Conservation (phyloP, 1,140 invertebrate genomes). For the Plutomurus gul region DNA sequence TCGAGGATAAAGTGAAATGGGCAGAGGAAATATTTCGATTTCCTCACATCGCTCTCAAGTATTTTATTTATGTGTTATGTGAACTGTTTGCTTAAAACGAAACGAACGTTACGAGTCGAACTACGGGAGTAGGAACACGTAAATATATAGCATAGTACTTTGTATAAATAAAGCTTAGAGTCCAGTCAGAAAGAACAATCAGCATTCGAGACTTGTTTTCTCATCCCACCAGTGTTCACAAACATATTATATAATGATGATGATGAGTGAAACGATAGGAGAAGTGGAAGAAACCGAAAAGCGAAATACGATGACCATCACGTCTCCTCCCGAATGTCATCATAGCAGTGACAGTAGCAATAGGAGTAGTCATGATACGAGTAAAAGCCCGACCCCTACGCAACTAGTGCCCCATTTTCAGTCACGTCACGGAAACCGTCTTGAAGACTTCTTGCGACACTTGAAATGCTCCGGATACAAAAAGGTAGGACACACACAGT, state of each 20-base stretch:
- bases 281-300: background rate
- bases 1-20: too few relatives aligned
- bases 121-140: too few relatives aligned
- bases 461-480: conserved; percentile 30
- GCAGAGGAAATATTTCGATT: background rate
- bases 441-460: conserved; percentile 7
- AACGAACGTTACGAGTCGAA: conserved; percentile 4
- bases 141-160: too few relatives aligned
- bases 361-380: background rate
- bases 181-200: too few relatives aligned
- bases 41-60: background rate
- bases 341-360: background rate
- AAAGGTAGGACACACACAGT: background rate
- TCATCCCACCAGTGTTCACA: too few relatives aligned
- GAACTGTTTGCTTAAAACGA: background rate
- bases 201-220: background rate
- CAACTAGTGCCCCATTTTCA: conserved; percentile 12
- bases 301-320: background rate
- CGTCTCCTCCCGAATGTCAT: conserved; percentile 6
- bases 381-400: background rate
- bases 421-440: background rate
- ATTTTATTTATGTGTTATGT: background rate
- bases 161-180: too few relatives aligned
- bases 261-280: background rate
- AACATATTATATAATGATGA: background rate